Evolutionary conservation across 2,888 invertebrate genomes (phyloP), one percentile per base, ranked within the genome.

Genomic region (Epinotia brunnichana): DNA sequence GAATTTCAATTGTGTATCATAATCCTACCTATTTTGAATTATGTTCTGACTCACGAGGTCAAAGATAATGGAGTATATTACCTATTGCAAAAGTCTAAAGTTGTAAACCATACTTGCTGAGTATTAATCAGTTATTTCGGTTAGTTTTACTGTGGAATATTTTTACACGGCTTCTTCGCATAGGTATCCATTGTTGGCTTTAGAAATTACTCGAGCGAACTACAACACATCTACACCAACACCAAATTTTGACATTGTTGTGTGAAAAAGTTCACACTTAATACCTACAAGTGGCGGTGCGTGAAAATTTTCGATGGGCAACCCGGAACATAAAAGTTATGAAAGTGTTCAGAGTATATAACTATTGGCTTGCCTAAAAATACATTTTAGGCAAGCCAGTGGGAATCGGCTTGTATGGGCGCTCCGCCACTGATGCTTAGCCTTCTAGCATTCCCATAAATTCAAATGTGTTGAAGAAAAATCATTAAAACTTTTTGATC

Each of bases 1-100:
- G 68, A 21, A 69, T 69, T 68, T 60, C 48, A 48, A 69, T 69
- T 69, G 68, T 60, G 35, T 60, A n/a, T 51, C 19, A 56, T 24
- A 51, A 51, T 69, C 35, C 51, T 64, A 54, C 64, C 29, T 53
- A 62, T 48, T 48, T 29, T 29, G n/a, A 63, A 64, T 19, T 39
- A 13, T 61, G 24, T 9, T 35, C 9, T 35, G 35, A 35, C 35
- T n/a, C 44, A 9, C 44, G 21, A 61, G 61, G 61, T 24, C 44
- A 61, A 1, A 61, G n/a, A 19, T 24, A 62, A 62, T 13, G 10
- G 48, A 48, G 48, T 62, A 39, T 41, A 44, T 21, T 24, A 7
- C 11, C 44, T 24, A n/a, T 61, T 61, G 41, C 21, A 60, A 60
- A 41, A 41, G 5, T 59, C 59, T n/a, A n/a, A n/a, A n/a, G n/a